Evolutionary conservation across 2,888 invertebrate genomes (phyloP), one percentile per base, ranked within the genome.

Genomic region (Papilio elwesi): DNA sequence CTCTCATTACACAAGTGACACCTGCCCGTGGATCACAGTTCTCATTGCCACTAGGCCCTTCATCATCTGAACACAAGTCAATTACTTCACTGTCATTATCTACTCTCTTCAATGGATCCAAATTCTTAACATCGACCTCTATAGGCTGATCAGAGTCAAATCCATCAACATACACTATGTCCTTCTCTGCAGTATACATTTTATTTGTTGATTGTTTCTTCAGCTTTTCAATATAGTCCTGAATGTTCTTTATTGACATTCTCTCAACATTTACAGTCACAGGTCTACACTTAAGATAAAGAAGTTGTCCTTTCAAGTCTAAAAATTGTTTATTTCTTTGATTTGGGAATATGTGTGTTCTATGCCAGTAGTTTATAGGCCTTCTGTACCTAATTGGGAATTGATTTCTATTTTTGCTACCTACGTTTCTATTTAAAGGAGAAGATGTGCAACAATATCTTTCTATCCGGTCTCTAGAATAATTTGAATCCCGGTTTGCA

Each of bases 11-110:
- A 76, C 91, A 91, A 11, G 91, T 81, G 74, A 91, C 85, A 9
- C 89, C 91, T 3, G 81, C 90, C 38, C 89, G 87, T 11, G 92
- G 93, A 78, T 92, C 93, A 82, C 88, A 90, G 77, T 93, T 93
- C 78, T 93, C 92, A 76, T 92, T 92, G 10, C 84, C 90, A 82
- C 85, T 85, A 57, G 86, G 79, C 78, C 83, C 84, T 75, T 96
- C 96, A 78, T 96, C 96, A 73, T 96, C 96, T 1, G 96, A 96
- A 85, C 96, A 96, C 82, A 96, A 92, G 84, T 96, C 95, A 79
- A 96, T 96, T 83, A 95, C 95, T 82, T 95, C 94, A 88, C 91
- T 90, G n/a, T 89, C 91, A 78, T 80, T 82, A 63, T 90, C 90
- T 47, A 79, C 75, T 71, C 88, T 82, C 75, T 89, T 88, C 70